Percentiles rank a stretch among this genome's conserved stretches.
Evolutionary conservation across 2,888 invertebrate genomes (phyloP).

Genomic region (Atherix ibis): DNA sequence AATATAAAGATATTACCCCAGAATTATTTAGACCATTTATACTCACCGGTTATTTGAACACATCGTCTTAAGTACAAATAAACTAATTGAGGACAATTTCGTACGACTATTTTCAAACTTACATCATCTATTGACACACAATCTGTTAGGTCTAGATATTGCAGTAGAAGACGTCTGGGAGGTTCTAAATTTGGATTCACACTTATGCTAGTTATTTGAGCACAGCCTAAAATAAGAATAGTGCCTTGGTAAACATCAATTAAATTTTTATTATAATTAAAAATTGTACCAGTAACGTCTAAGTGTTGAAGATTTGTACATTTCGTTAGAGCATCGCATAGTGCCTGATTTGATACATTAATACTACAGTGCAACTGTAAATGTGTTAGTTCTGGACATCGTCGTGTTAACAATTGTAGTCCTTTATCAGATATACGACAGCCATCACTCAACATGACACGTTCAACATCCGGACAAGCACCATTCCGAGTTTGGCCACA

Average conservation of each 20-base stretch:
- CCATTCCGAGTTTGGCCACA: conserved; percentile 50
- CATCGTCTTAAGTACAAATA: conserved; percentile 80
- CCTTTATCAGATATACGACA: conserved; percentile 62
- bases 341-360: conserved; percentile 56
- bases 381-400: conserved; percentile 69
- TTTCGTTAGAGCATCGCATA: conserved; percentile 63
- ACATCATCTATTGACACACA: conserved; percentile 72
- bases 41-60: conserved; percentile 64
- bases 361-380: conserved; percentile 62
- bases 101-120: conserved; percentile 66
- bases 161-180: conserved; percentile 53
- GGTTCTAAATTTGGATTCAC: conserved; percentile 48
- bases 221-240: conserved; percentile 44
- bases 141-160: conserved; percentile 82
- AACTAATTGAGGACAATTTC: conserved; percentile 73
- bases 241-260: not conserved
- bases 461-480: conserved; percentile 50
- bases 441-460: conserved; percentile 50
- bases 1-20: not conserved
- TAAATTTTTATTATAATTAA: not conserved
- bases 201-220: conserved; percentile 62
- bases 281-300: conserved; percentile 58
- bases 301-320: conserved; percentile 70
- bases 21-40: not conserved
- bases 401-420: conserved; percentile 53